phyloP scores from a whole-genome alignment of 2,113 vertebrate species.

The Eonycteris spelaea region DNA sequence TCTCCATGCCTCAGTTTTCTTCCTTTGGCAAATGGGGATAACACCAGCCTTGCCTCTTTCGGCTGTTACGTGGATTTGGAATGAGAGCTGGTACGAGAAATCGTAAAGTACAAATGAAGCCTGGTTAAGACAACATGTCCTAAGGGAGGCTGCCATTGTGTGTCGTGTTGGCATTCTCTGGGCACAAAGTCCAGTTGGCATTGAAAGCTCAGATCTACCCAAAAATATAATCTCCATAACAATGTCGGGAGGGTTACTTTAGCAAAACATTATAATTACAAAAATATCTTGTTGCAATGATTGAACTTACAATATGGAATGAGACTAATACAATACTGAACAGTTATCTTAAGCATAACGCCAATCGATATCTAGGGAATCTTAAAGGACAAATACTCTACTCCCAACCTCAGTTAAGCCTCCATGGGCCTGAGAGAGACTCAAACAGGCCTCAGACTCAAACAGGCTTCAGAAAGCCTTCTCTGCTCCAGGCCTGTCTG shows the following conservation, averaged over 20 bases:
- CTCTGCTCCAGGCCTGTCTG: neutral
- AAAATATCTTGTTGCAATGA: neutral
- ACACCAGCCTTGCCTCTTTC: neutral
- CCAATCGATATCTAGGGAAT: accelerated
- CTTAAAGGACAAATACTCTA: too few relatives aligned
- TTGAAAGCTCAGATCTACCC: neutral
- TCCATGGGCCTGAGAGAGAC: neutral
- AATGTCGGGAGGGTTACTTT: neutral
- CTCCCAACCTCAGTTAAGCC: neutral
- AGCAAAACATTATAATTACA: neutral
- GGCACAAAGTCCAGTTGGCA: neutral
- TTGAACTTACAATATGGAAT: neutral
- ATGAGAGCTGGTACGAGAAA: too few relatives aligned
- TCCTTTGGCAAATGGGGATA: neutral
- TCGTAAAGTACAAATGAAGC: accelerated
- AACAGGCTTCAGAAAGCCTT: too few relatives aligned
- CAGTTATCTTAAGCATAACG: too few relatives aligned
- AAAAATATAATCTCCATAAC: neutral
- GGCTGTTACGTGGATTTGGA: accelerated
- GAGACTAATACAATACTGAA: neutral
- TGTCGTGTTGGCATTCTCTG: neutral
- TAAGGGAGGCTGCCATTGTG: accelerated
- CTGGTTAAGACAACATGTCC: accelerated
- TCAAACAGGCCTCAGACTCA: too few relatives aligned
- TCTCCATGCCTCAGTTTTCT: neutral